Percentiles rank a stretch among this genome's conserved stretches.
Evolutionary conservation across 2,113 vertebrate genomes (phyloP).

Genomic region (Lanius ludovicianus): DNA sequence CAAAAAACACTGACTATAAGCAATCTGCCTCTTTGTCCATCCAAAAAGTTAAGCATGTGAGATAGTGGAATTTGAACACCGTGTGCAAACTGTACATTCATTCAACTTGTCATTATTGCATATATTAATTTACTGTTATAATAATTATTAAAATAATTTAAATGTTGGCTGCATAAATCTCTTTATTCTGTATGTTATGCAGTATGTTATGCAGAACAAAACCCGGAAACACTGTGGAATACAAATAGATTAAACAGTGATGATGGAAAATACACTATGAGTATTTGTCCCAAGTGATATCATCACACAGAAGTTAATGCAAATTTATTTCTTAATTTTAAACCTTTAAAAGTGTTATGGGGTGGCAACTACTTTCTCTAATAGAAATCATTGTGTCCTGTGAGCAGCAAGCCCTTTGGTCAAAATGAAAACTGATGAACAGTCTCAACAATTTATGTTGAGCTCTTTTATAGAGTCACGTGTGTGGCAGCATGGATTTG

Average conservation of each 20-base stretch:
- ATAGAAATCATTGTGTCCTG: neutral
- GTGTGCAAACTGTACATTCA: neutral
- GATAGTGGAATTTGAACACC: neutral
- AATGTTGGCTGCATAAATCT: neutral
- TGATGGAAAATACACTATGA: neutral
- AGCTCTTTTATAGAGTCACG: neutral
- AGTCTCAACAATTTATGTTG: neutral
- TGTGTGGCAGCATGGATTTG: neutral
- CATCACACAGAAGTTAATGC: neutral
- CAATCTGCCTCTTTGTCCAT: neutral
- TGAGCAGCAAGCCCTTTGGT: neutral
- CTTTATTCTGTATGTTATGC: neutral
- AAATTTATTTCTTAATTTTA: neutral
- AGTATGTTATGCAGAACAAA: neutral
- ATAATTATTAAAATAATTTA: neutral
- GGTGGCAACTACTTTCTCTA: neutral
- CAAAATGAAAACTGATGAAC: neutral
- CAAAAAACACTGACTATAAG: neutral
- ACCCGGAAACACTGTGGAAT: neutral
- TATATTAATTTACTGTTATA: neutral
- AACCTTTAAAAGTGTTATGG: neutral
- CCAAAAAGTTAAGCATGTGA: neutral
- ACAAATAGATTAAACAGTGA: neutral
- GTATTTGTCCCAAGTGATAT: neutral
- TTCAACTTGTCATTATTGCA: neutral